Evolutionary conservation across 1,140 invertebrate genomes (phyloP).

Genomic region (Vollenhovia emeryi): DNA sequence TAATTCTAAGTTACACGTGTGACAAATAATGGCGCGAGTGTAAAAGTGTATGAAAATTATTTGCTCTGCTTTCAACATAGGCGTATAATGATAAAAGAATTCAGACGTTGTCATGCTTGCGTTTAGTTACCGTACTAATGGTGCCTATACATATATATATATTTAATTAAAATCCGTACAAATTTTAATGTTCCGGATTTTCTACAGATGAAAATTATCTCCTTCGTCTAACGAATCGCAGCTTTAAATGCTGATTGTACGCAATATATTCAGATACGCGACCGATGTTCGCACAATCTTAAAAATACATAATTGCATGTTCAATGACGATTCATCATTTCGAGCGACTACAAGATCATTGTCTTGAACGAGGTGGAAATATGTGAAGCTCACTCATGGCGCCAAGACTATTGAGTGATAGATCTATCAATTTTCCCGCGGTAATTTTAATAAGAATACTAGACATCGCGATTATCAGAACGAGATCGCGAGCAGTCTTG

Average conservation of each 20-base stretch:
- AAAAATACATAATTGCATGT: constrained; percentile 5
- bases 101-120: neutral
- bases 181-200: neutral
- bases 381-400: constrained; percentile 51
- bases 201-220: neutral
- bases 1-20: neutral
- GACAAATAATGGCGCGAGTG: neutral
- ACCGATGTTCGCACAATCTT: constrained; percentile 42
- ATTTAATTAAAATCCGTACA: neutral
- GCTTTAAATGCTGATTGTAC: constrained; percentile 33
- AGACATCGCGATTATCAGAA: constrained; percentile 68
- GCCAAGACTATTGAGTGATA: constrained; percentile 67
- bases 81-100: neutral
- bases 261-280: constrained; percentile 55
- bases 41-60: neutral
- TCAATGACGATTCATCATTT: neutral
- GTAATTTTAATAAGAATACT: constrained; percentile 62
- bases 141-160: neutral
- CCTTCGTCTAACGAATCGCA: neutral
- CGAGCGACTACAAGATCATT: neutral
- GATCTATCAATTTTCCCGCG: constrained; percentile 65
- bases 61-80: neutral
- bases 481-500: constrained; percentile 59
- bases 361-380: neutral
- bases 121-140: neutral